Base-by-base conservation (phyloP, 2,888 invertebrate genomes). In the Acanthosepion lycidas region DNA sequence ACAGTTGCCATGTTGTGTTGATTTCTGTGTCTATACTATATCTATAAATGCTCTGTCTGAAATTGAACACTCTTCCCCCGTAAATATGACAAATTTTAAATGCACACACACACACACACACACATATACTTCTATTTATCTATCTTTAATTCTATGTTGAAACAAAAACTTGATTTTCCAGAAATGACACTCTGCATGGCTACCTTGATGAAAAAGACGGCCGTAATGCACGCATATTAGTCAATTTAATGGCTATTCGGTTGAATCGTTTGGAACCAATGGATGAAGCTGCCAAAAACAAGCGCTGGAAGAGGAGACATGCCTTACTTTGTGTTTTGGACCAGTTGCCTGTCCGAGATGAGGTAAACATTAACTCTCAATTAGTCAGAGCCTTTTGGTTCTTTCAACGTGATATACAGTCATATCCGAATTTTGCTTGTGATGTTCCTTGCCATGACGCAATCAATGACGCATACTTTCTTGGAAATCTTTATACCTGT, bases 281-380 rank as follows among this genome's bases (percentile, higher is more conserved):
- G 28, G 51, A 78, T 93, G 51, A 94, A 18, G 53, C 48, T 9
- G 92, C 53, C 18, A 51, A 55, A 91, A 93, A 94, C 20, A 28
- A 48, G 23, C 94, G 95, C 49, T 93, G 95, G 94, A 91, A 95
- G 94, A 95, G 95, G 49, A 92, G 95, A 33, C 91, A 95, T 33
- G 94, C 95, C 53, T 95, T 97, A 92, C 95, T 97, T 92, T 95
- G 94, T 18, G 94, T 96, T 23, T 95, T 97, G 92, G 94, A 95
- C 49, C 94, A 95, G 26, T 95, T 96, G n/a, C 96, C 96, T 15
- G 95, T 96, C 28, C 95, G 96, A 95, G 96, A 97, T 95, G 96
- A 96, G 96, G 97, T 97, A 33, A 33, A 33, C 6, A 15, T 78
- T 18, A 15, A n/a, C 15, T 78, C n/a, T 28, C 42, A 42, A 42